Evolutionary conservation across 2,888 invertebrate species (phyloP), one percentile per base, ranked within the genome.

Genomic region (Tanytarsus gracilentus): DNA sequence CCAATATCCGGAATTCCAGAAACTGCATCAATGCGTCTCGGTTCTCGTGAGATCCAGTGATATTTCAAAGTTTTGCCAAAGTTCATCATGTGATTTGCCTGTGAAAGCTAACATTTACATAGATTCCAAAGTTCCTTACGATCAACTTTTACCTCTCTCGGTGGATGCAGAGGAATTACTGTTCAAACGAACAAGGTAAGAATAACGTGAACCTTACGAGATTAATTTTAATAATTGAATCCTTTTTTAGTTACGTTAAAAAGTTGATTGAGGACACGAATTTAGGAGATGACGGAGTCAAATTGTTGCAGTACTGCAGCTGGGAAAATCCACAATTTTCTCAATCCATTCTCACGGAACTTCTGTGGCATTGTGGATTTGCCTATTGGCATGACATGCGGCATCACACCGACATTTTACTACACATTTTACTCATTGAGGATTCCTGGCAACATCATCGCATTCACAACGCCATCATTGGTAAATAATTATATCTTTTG

Each of bases 281-380:
- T 73, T 84, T 86, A 44, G 88, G 90, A 52, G 96, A 97, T 65
- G 96, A 97, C 65, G 89, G 91, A 3, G 80, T 92, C 48, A 86
- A 91, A 70, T 76, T 97, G 62, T 75, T 97, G 33, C 90, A 95
- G 77, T 97, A 90, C 75, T 85, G 94, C 72, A 91, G 92, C 69
- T 97, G 96, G 96, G 97, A 97, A 75, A 95, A 97, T 76, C 92
- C 93, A 23, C 86, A 86, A 66, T 92, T 96, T 76, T 95, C 95
- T 27, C 85, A 90, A 64, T 82, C 84, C 16, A 90, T 94, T 51
- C 80, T 97, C 33, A 85, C 88, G 48, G 96, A 97, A 76, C 76
- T 97, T 44, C 77, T 97, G 61, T 94, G 94, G 92, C 90, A 94
- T 72, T 84, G 86, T 65, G 82, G 84, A 4, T 84, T 81, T 66